Evolutionary conservation across 2,797 vertebrate genomes (phyloP).

Genomic region (Toxotes lorentzi): DNA sequence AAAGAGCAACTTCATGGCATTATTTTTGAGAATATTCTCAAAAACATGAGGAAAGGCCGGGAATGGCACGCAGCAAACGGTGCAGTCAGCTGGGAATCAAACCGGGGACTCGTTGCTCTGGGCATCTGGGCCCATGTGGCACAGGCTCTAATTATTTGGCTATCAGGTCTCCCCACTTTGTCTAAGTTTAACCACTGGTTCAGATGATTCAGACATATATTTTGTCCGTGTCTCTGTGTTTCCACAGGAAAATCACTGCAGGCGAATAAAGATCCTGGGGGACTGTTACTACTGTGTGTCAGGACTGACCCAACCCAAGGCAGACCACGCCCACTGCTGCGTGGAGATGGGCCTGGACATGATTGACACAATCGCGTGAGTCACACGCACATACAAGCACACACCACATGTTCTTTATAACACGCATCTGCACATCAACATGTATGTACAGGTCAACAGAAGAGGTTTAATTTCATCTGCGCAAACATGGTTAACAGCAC

Average conservation of each 20-base stretch:
- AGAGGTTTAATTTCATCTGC: neutral
- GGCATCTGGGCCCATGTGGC: too few relatives aligned
- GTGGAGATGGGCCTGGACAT: conserved; percentile 99
- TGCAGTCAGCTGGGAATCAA: too few relatives aligned
- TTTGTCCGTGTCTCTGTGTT: neutral
- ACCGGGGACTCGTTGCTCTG: too few relatives aligned
- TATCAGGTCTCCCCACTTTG: too few relatives aligned
- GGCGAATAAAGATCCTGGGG: conserved; percentile 97
- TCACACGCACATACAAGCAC: conserved; percentile 33
- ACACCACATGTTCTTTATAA: neutral
- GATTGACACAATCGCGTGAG: conserved; percentile 99
- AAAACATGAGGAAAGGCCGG: too few relatives aligned
- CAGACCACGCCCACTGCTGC: conserved; percentile 98
- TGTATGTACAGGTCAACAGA: neutral
- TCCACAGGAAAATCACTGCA: conserved; percentile 96
- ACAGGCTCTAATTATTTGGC: too few relatives aligned
- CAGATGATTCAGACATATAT: too few relatives aligned
- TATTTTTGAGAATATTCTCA: too few relatives aligned
- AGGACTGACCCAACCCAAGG: conserved; percentile 96
- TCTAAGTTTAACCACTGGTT: too few relatives aligned
- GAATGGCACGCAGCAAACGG: too few relatives aligned
- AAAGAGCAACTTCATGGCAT: too few relatives aligned
- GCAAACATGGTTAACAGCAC: neutral
- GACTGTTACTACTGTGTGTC: conserved; percentile 99
- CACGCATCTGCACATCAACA: neutral